These are phyloP conservation scores for Dipodomys spectabilis DNA, from an alignment of 2,113 vertebrate genomes.

Conservation along the genomic window DNA sequence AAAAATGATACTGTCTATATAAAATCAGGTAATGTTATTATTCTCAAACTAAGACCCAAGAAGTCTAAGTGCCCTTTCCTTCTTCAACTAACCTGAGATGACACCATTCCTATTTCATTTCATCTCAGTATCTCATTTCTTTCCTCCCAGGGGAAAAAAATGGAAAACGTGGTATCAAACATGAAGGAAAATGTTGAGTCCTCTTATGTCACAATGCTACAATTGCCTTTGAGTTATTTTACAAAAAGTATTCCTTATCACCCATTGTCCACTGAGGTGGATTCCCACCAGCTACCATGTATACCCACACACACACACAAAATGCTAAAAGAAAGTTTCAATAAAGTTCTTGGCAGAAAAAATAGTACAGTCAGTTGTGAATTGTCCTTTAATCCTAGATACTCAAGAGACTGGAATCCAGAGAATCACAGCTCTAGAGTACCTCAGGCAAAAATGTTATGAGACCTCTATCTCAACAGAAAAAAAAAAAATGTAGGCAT, in stretches of 20 bases:
- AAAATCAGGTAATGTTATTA: background rate
- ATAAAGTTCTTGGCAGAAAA: constrained; percentile 45
- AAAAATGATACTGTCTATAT: background rate
- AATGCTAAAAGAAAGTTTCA: background rate
- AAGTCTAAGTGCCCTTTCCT: background rate
- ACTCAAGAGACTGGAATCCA: too few species aligned
- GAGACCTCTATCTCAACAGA: too few species aligned
- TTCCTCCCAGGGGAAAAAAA: constrained; percentile 65
- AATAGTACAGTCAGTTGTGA: too few species aligned
- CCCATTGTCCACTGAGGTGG: background rate
- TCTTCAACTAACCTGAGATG: background rate
- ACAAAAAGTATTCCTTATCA: background rate
- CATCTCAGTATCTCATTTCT: background rate
- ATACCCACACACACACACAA: background rate
- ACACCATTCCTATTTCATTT: background rate
- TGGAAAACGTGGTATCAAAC: constrained; percentile 63
- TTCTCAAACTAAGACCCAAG: background rate
- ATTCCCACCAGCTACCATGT: background rate
- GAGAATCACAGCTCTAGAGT: too few species aligned
- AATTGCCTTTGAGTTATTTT: background rate
- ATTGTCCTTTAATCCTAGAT: too few species aligned
- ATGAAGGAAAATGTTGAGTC: constrained; percentile 66
- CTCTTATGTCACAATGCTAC: background rate
- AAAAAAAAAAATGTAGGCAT: too few species aligned
- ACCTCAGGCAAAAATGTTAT: too few species aligned